Conservation (phyloP, 2,113 vertebrate genomes). For the Condylura cristata region DNA sequence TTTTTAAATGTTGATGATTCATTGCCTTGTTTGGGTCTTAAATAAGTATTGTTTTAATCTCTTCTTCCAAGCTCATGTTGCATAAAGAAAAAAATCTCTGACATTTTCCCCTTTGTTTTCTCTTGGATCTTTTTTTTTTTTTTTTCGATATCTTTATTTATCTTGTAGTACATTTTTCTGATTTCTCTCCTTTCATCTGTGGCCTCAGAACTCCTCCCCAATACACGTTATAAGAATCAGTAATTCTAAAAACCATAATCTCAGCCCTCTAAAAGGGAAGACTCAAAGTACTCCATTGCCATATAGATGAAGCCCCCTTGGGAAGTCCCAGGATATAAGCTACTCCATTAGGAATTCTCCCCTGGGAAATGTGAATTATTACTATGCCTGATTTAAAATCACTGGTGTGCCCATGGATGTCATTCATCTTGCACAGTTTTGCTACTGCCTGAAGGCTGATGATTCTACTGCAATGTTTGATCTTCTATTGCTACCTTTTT, state of each 20-base stretch:
- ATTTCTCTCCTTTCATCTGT: background rate
- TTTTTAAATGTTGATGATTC: constrained; percentile 52
- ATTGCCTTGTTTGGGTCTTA: constrained; percentile 61
- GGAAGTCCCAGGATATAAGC: background rate
- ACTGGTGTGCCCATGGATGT: background rate
- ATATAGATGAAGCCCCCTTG: background rate
- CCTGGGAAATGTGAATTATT: background rate
- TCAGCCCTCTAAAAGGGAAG: background rate
- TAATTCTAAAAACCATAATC: background rate
- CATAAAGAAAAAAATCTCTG: constrained; percentile 19
- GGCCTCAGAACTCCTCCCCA: background rate
- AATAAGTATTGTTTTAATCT: constrained; percentile 49
- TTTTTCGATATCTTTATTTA: background rate
- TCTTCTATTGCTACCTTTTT: background rate
- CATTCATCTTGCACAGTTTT: background rate
- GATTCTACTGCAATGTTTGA: background rate
- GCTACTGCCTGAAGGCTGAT: background rate
- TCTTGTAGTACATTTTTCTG: background rate
- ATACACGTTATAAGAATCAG: background rate
- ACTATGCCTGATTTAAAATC: background rate
- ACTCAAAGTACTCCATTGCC: background rate
- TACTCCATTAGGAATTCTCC: background rate
- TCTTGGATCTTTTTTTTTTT: background rate
- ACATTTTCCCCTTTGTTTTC: background rate
- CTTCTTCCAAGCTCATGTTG: background rate